Evolutionary conservation across 2,797 vertebrate species (phyloP).

Genomic region (Lindbergichthys nudifrons): DNA sequence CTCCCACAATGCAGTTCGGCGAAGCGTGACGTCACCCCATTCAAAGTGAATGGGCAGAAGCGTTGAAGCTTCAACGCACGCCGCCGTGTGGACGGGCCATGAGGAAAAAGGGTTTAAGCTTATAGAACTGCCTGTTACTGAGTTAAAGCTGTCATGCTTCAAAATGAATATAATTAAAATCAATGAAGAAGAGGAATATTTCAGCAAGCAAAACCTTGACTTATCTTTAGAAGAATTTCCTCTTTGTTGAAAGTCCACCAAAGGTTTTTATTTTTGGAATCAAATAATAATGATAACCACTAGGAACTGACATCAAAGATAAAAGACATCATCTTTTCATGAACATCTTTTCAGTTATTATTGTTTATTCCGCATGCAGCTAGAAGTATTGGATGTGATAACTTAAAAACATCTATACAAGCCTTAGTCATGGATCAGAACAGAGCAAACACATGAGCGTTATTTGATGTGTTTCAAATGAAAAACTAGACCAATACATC

Average conservation of each 20-base stretch:
- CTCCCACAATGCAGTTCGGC: too few relatives aligned
- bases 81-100: too few relatives aligned
- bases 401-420: constrained; percentile 12
- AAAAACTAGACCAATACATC: neutral
- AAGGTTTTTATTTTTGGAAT: constrained; percentile 28
- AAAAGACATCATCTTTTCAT: constrained; percentile 13
- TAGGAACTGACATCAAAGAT: constrained; percentile 21
- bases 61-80: too few relatives aligned
- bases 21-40: too few relatives aligned
- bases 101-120: neutral
- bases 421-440: neutral
- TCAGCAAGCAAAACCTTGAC: neutral
- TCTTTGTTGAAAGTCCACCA: constrained; percentile 2
- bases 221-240: neutral
- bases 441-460: neutral
- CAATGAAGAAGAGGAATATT: neutral
- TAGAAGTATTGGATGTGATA: constrained; percentile 13
- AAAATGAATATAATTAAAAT: neutral
- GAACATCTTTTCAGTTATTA: constrained; percentile 1
- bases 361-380: constrained; percentile 10
- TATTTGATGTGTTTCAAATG: constrained; percentile 13
- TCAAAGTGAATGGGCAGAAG: too few relatives aligned
- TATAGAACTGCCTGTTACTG: neutral
- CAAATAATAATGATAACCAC: constrained; percentile 2
- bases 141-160: neutral